Evolutionary conservation across 2,113 vertebrate species (phyloP).

Genomic region (Entosphenus tridentatus): DNA sequence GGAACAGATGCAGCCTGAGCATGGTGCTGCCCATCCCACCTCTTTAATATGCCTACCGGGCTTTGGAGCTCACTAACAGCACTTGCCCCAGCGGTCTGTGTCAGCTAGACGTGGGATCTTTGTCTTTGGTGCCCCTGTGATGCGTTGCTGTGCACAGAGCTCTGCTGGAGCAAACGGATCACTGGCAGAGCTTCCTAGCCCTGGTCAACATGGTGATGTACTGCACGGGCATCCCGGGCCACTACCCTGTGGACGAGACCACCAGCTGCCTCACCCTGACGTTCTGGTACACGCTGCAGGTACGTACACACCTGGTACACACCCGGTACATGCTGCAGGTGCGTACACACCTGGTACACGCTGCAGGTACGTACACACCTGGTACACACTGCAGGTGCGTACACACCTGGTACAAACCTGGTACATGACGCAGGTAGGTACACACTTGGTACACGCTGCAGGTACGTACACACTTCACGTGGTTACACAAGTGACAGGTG

Average conservation of each 20-base stretch:
- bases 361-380: too few species aligned
- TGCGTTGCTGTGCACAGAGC: slow-evolving; percentile 26
- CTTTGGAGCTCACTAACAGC: too few species aligned
- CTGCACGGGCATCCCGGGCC: slow-evolving; percentile 89
- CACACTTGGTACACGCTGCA: too few species aligned
- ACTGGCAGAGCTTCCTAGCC: slow-evolving; percentile 93
- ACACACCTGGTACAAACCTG: too few species aligned
- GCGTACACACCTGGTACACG: slow-evolving; percentile 33
- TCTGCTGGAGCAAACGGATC: slow-evolving; percentile 79
- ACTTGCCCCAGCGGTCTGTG: neutral
- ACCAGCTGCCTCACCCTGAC: slow-evolving; percentile 92
- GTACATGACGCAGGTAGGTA: too few species aligned
- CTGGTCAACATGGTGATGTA: slow-evolving; percentile 99
- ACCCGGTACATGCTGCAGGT: too few species aligned
- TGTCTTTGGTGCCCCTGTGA: neutral
- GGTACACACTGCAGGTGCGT: too few species aligned
- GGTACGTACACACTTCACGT: too few species aligned
- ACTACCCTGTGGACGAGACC: slow-evolving; percentile 93
- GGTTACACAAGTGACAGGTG: too few species aligned
- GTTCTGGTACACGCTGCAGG: slow-evolving; percentile 94
- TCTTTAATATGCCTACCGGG: too few species aligned
- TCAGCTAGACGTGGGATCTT: neutral
- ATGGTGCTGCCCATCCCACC: too few species aligned
- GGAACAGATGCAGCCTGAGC: too few species aligned
- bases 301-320: slow-evolving; percentile 14